A percentile compares a stretch with the other conserved stretches of the same genome.
phyloP scores from a whole-genome alignment of 2,888 invertebrate species.

The Anagyrus pseudococci region DNA sequence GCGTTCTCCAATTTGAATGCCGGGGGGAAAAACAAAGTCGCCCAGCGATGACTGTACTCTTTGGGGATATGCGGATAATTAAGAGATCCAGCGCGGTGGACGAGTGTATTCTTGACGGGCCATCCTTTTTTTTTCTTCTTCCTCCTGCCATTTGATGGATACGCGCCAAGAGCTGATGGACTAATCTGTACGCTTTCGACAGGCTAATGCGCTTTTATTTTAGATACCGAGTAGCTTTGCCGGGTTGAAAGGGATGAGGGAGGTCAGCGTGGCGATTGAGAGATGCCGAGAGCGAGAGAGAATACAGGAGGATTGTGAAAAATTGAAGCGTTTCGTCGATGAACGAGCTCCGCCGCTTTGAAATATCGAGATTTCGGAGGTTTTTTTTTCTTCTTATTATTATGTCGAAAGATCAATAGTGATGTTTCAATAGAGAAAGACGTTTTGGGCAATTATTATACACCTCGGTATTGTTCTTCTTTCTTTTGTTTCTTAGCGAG shows the following conservation, averaged over 20 bases:
- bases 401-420: too few relatives aligned
- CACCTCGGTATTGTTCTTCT: too few relatives aligned
- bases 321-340: slow-evolving; percentile 29
- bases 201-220: slow-evolving; percentile 22
- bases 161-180: not conserved
- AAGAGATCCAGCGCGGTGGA: slow-evolving; percentile 29
- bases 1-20: slow-evolving; percentile 54
- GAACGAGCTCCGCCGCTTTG: slow-evolving; percentile 17
- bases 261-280: slow-evolving; percentile 1
- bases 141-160: slow-evolving; percentile 28
- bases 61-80: slow-evolving; percentile 25
- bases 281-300: not conserved
- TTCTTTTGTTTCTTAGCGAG: too few relatives aligned
- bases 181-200: slow-evolving; percentile 35
- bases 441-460: too few relatives aligned
- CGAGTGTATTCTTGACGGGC: slow-evolving; percentile 19
- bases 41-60: not conserved
- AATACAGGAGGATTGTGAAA: slow-evolving; percentile 20
- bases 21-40: slow-evolving; percentile 33
- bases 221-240: not conserved
- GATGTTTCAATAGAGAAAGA: too few relatives aligned
- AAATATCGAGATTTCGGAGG: not conserved
- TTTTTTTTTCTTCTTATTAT: too few relatives aligned
- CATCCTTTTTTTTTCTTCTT: not conserved
- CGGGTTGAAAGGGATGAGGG: slow-evolving; percentile 21